Evolutionary conservation across 2,888 invertebrate genomes (phyloP).

Genomic region (Aleiodes leptofemur): DNA sequence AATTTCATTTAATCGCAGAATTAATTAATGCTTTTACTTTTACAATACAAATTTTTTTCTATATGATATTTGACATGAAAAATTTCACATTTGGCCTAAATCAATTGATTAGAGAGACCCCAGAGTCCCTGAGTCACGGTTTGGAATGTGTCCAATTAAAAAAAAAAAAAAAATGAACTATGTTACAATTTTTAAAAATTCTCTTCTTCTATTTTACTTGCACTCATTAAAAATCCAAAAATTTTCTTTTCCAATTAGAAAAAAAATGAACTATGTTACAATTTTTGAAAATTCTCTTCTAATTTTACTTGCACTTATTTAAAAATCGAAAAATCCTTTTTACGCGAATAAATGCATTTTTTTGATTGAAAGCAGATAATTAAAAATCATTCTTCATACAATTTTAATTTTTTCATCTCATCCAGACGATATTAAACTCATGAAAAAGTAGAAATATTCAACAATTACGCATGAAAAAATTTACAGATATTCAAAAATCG

Average conservation of each 20-base stretch:
- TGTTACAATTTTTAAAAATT: background rate
- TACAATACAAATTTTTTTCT: constrained; percentile 11
- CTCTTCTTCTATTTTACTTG: no score
- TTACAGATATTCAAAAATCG: background rate
- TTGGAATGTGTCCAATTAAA: constrained; percentile 30
- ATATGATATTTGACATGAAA: background rate
- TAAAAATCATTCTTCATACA: no score
- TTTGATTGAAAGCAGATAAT: no score
- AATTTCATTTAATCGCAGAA: background rate
- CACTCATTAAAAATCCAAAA: no score
- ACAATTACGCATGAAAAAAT: constrained; percentile 2
- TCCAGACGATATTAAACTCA: no score
- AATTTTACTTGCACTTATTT: no score
- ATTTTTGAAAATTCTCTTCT: background rate
- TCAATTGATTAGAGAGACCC: constrained; percentile 13
- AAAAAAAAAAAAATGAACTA: background rate
- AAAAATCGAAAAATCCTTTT: no score
- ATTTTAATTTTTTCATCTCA: no score
- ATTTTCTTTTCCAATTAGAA: no score
- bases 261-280: background rate
- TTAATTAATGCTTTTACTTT: constrained; percentile 11
- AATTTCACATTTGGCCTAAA: constrained; percentile 4
- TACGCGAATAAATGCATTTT: no score
- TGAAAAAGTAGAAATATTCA: constrained; percentile 27
- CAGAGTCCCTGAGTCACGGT: constrained; percentile 26